phyloP scores from a whole-genome alignment of 2,888 invertebrate genomes.

The Yponomeuta sedellus region DNA sequence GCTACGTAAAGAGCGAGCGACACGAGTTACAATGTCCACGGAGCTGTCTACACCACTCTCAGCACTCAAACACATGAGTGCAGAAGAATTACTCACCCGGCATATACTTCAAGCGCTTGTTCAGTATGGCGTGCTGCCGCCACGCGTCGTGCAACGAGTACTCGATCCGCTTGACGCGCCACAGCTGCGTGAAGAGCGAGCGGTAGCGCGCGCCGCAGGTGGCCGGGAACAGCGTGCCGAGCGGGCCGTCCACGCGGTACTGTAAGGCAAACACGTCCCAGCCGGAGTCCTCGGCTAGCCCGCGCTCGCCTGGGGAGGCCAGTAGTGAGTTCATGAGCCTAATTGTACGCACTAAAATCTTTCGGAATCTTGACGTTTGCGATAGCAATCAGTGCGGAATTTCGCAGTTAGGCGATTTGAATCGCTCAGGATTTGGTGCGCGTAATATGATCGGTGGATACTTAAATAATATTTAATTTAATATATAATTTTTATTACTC shows the following conservation, averaged over 20 bases:
- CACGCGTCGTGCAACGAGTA: constrained; percentile 88
- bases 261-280: constrained; percentile 94
- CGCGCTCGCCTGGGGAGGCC: constrained; percentile 50
- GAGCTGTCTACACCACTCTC: too few species aligned
- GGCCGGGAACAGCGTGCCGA: constrained; percentile 88
- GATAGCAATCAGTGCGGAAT: too few species aligned
- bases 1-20: too few species aligned
- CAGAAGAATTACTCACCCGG: constrained; percentile 65
- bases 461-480: too few species aligned
- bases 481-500: too few species aligned
- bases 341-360: too few species aligned
- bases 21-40: too few species aligned
- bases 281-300: constrained; percentile 83
- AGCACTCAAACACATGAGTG: background rate
- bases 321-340: too few species aligned
- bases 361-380: too few species aligned
- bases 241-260: constrained; percentile 92
- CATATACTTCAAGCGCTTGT: constrained; percentile 81
- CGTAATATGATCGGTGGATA: too few species aligned
- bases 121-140: constrained; percentile 86
- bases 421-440: too few species aligned
- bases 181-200: constrained; percentile 89
- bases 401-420: too few species aligned
- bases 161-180: constrained; percentile 94
- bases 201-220: constrained; percentile 85